Base-by-base conservation (phyloP, 2,888 invertebrate genomes). In the Gastrophysa polygoni region DNA sequence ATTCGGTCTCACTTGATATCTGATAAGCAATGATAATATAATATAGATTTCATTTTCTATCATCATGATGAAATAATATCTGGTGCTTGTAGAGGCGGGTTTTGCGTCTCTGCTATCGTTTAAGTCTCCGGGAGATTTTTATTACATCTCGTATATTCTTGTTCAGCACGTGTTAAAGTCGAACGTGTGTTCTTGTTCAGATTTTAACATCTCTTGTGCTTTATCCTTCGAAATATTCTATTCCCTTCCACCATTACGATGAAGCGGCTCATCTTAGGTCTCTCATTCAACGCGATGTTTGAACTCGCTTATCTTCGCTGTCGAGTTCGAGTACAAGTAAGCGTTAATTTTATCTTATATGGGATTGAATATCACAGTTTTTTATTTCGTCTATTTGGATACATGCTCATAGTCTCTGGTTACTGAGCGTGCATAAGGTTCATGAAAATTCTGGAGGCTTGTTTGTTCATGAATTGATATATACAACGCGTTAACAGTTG, bases 141-240 rank as follows among this genome's bases (percentile, higher is more conserved):
- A 66, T 66, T 61, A 64, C 61, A 54, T 58, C 46, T 55, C 48
- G 38, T 51, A 38, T 54, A 60, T 63, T 65, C 63, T 59, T 60
- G 59, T 67, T 57, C 58, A 61, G 51, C 57, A 52, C 65, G 60
- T 55, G 49, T 54, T 24, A 49, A 32, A 62, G 8, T 24, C 46
- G 34, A 58, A 50, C 43, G 62, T 49, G 54, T 24, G 49, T 62
- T 54, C 57, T 59, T 60, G 61, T 59, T 68, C 59, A 66, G 44
- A 59, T 68, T 66, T 70, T 66, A 69, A 70, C 71, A 70, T 71
- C 70, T 69, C 69, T 74, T 71, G 74, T 72, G 74, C 75, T 67
- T 73, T 76, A 74, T 74, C 72, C 73, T 73, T 71, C 70, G 67
- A 72, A 72, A 73, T 71, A 71, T 74, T 71, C 62, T 55, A 66